A percentile compares a stretch with the other conserved stretches of the same genome.
Conservation (phyloP, 2,113 vertebrate species). For the Corythornis vintsioides region DNA sequence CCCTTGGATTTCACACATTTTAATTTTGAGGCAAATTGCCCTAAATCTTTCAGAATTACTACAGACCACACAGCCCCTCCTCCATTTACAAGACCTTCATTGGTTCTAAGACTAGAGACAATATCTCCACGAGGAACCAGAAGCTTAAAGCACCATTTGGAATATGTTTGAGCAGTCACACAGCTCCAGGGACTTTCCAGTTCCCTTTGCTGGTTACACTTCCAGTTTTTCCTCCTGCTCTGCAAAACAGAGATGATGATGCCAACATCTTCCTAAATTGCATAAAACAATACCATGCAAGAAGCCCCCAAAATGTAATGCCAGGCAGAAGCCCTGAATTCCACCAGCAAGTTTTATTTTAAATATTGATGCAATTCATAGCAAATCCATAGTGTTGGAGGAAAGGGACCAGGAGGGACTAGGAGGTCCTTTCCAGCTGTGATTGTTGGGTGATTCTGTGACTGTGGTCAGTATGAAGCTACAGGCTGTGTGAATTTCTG, state of each 20-base stretch:
- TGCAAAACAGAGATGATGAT: not conserved
- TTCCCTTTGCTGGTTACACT: not conserved
- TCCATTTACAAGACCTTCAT: not conserved
- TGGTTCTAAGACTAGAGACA: not conserved
- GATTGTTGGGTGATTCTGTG: too few species aligned
- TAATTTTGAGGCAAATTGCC: not conserved
- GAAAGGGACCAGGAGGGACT: not conserved
- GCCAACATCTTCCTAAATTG: not conserved
- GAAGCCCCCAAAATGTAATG: not conserved
- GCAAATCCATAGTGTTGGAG: not conserved
- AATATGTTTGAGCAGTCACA: not conserved
- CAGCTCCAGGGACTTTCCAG: not conserved
- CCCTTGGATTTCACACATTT: not conserved
- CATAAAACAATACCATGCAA: accelerated
- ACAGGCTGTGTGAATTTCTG: not conserved
- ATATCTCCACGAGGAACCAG: not conserved
- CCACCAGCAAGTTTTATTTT: not conserved
- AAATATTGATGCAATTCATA: not conserved
- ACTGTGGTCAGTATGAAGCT: not conserved
- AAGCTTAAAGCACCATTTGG: not conserved
- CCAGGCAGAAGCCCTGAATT: not conserved
- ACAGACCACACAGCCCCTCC: not conserved
- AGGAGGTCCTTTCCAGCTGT: too few species aligned
- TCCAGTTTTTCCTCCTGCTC: not conserved
- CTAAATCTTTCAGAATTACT: not conserved